A percentile compares a stretch with the other conserved stretches of the same genome.
phyloP scores from a whole-genome alignment of 2,797 vertebrate species.

The Propithecus perrieri region DNA sequence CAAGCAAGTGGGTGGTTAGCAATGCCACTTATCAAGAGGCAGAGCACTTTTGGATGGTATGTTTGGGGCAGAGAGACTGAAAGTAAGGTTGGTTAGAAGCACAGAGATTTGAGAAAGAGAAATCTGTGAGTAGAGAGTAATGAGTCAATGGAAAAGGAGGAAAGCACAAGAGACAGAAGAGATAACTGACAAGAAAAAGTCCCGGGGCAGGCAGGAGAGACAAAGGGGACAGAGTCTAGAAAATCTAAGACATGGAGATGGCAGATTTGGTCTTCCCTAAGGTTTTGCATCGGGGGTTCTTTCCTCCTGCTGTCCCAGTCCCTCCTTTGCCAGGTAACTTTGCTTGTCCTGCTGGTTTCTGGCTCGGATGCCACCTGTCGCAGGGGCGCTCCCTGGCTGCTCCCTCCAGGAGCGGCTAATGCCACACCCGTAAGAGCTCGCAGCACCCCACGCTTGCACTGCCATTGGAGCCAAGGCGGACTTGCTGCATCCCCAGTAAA shows the following conservation, averaged over 20 bases:
- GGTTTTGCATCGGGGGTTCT: neutral
- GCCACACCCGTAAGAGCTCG: neutral
- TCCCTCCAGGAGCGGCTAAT: neutral
- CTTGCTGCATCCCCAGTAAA: neutral
- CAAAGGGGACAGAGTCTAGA: neutral
- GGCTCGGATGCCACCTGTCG: neutral
- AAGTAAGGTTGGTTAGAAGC: neutral
- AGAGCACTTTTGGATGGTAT: neutral
- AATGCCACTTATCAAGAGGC: accelerated
- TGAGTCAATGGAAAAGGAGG: neutral
- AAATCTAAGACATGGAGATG: neutral
- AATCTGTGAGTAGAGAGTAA: neutral
- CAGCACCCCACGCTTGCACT: accelerated
- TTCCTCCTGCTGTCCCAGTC: neutral
- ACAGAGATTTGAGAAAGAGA: neutral
- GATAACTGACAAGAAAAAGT: neutral
- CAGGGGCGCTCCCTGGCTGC: accelerated
- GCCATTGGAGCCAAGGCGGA: neutral
- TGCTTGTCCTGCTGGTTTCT: neutral
- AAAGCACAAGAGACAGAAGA: neutral
- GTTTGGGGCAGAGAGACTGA: neutral
- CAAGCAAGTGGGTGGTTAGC: accelerated
- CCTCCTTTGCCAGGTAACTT: neutral
- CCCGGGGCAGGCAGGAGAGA: neutral
- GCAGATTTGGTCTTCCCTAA: neutral